Evolutionary conservation across 2,797 vertebrate species (phyloP).

Genomic region (Parauchenoglanis ngamensis): DNA sequence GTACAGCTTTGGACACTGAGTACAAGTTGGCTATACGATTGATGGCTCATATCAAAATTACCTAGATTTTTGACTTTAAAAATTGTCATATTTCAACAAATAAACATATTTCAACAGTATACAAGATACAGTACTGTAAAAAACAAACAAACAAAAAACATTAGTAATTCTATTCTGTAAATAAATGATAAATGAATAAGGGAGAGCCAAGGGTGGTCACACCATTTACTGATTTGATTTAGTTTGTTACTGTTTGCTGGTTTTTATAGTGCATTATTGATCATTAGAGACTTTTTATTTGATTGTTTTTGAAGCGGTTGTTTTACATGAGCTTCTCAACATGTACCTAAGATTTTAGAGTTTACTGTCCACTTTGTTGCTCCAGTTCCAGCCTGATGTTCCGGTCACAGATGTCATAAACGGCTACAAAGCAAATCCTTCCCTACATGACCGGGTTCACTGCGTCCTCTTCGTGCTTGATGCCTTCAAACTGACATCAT

Average conservation of each 20-base stretch:
- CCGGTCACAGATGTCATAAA: neutral
- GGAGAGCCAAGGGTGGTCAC: neutral
- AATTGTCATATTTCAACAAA: too few relatives aligned
- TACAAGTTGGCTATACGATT: too few relatives aligned
- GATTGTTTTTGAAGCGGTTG: neutral
- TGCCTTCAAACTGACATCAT: slow-evolving; percentile 35
- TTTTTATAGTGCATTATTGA: neutral
- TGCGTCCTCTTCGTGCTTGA: slow-evolving; percentile 50
- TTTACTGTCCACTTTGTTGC: neutral
- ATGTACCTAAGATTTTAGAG: too few relatives aligned
- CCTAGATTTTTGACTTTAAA: too few relatives aligned
- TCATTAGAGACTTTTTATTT: neutral
- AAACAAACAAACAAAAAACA: neutral
- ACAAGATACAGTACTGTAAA: neutral
- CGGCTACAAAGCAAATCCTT: slow-evolving; percentile 35
- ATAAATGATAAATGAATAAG: neutral
- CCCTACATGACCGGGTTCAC: slow-evolving; percentile 39
- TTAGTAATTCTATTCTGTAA: too few relatives aligned
- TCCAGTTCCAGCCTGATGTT: slow-evolving; percentile 41
- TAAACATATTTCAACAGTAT: too few relatives aligned
- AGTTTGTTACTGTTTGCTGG: neutral
- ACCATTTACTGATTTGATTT: neutral
- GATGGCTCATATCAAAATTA: too few relatives aligned
- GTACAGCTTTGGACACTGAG: neutral
- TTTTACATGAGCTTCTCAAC: too few relatives aligned